Base-by-base conservation (phyloP, 1,140 invertebrate species). In the Bradynema listronoti region DNA sequence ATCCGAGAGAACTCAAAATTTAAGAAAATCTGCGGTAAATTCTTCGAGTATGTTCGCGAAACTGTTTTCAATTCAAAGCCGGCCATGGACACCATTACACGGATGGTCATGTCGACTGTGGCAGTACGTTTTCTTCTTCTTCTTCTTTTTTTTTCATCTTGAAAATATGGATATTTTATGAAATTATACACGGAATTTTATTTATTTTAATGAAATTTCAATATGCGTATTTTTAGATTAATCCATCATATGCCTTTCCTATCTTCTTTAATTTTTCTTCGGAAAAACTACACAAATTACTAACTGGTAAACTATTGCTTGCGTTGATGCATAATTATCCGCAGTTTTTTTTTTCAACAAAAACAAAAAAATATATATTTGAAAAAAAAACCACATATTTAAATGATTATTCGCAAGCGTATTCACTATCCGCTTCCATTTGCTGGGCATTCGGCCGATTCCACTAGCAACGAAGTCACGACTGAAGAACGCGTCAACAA, bases 51-150 rank as follows among this genome's bases (percentile, higher is more conserved):
- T 57, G 41, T 56, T 2, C 19, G 34, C 36, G 56, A 58, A 16
- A 30, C 30, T 11, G n/a, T 33, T 1, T 56, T 57, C 19, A 56
- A 57, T n/a, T 22, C 27, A 0, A 86, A 86, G 69, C 85, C 91
- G 0, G 86, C 88, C 0, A 88, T 88, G 0, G 86, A 85, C 72
- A 83, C 88, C 68, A 84, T 87, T 0, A 86, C 85, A 0, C 83
- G 83, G 36, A 79, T 89, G 24, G 84, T 86, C 61, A 82, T 83
- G 42, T 82, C 85, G 25, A 88, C 88, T 75, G 83, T 85, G 1
- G 84, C 36, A 29, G 47, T 50, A 27, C 34, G 19, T 5, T 25
- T 24, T 50, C 34, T 50, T 39, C 36, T 11, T 39, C 11, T 39
- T 39, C 19, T 39, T 19, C 36, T 39, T 11, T 11, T 11, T 11